Evolutionary conservation across 2,888 invertebrate species (phyloP).

Genomic region (Caenorhabditis sinica): DNA sequence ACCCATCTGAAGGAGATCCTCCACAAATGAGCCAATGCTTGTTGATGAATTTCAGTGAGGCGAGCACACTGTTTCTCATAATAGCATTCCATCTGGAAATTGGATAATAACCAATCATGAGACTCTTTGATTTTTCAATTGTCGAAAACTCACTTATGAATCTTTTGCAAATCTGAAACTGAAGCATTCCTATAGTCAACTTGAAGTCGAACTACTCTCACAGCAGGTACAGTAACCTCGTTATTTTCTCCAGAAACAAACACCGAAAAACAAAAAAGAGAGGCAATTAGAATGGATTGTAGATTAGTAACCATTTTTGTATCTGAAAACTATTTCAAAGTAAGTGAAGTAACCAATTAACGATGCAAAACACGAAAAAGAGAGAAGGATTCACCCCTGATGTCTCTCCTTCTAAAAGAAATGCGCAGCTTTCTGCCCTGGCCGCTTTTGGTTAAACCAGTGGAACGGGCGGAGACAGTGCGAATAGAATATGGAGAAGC

Average conservation of each 20-base stretch:
- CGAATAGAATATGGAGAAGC: constrained; percentile 23
- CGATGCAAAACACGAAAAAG: not conserved
- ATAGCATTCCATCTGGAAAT: constrained; percentile 71
- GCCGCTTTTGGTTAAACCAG: constrained; percentile 59
- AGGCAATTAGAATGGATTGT: constrained; percentile 12
- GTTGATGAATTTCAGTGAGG: constrained; percentile 82
- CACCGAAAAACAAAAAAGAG: constrained; percentile 9
- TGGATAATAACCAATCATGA: not conserved
- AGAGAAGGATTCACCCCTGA: constrained; percentile 9
- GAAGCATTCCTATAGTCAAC: constrained; percentile 71
- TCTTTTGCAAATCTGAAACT: constrained; percentile 68
- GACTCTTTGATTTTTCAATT: no score
- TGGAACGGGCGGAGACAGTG: constrained; percentile 60
- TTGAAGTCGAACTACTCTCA: constrained; percentile 77
- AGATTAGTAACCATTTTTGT: constrained; percentile 37
- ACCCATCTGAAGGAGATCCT: constrained; percentile 70
- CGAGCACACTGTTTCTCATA: constrained; percentile 76
- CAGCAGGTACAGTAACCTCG: constrained; percentile 72
- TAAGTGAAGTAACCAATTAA: constrained; percentile 21
- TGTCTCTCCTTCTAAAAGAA: constrained; percentile 5
- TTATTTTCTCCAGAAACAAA: constrained; percentile 22
- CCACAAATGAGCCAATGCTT: constrained; percentile 82
- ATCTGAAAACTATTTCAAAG: constrained; percentile 28
- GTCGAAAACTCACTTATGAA: constrained; percentile 64
- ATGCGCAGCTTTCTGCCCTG: constrained; percentile 28